Conservation (phyloP, 2,113 vertebrate genomes). For the Bubo scandiacus region DNA sequence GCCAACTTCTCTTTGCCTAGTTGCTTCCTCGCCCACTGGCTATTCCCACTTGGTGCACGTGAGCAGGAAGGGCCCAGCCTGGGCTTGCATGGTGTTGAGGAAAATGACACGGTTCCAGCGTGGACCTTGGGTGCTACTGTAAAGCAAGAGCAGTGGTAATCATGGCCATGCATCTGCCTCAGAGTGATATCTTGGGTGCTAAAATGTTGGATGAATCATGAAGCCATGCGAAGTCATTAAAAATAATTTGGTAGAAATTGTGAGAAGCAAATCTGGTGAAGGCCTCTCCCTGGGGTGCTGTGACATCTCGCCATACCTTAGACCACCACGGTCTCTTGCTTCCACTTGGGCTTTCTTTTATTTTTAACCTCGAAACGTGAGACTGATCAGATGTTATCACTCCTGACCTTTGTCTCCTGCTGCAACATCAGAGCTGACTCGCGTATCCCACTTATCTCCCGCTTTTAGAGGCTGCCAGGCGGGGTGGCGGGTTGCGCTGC, state of each 20-base stretch:
- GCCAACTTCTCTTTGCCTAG: not conserved
- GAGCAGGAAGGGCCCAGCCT: not conserved
- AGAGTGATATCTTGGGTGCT: not conserved
- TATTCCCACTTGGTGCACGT: rapidly evolving
- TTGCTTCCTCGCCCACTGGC: not conserved
- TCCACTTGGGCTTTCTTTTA: not conserved
- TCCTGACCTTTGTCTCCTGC: conserved; percentile 1
- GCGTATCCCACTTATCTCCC: not conserved
- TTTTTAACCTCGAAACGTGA: not conserved
- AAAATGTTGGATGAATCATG: rapidly evolving
- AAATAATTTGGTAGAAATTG: not conserved
- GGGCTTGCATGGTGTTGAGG: not conserved
- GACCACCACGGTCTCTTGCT: rapidly evolving
- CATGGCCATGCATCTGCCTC: rapidly evolving
- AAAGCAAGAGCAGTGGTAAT: not conserved
- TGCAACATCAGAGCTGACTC: not conserved
- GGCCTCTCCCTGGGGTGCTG: not conserved
- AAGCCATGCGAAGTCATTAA: not conserved
- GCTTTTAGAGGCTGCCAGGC: not conserved
- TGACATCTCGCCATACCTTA: not conserved
- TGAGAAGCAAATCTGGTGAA: not conserved
- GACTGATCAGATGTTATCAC: not conserved
- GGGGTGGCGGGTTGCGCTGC: not conserved
- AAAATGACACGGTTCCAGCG: rapidly evolving
- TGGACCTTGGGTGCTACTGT: rapidly evolving